Conservation (phyloP, 2,888 invertebrate genomes). For the Sphaerophoria rueppellii region DNA sequence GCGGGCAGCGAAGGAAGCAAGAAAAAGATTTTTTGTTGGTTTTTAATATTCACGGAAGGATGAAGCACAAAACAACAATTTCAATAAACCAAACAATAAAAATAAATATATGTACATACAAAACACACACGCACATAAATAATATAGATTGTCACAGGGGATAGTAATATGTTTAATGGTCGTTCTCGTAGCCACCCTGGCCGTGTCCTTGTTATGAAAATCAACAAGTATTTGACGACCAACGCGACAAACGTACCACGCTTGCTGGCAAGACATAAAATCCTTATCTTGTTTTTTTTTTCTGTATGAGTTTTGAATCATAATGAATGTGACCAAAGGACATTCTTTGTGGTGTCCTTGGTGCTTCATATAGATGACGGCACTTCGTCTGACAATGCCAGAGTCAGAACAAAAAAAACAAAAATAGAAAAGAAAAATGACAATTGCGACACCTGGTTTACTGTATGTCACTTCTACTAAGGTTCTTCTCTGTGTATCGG, state of each 20-base stretch:
- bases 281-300: conserved; percentile 13
- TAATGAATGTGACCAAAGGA: background rate
- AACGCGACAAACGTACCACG: background rate
- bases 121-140: conserved; percentile 17
- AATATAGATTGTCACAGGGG: conserved; percentile 28
- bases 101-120: background rate
- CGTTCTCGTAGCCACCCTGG: too few relatives aligned
- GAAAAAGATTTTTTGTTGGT: background rate
- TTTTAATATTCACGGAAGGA: background rate
- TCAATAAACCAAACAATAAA: conserved; percentile 2
- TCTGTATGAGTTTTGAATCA: conserved; percentile 3
- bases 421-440: conserved; percentile 23
- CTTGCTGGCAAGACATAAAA: background rate
- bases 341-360: background rate
- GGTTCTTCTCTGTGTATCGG: background rate
- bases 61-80: conserved; percentile 16
- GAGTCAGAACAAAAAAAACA: conserved; percentile 16
- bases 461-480: background rate
- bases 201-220: conserved; percentile 26
- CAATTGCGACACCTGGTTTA: conserved; percentile 48
- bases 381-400: conserved; percentile 2
- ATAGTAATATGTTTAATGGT: background rate
- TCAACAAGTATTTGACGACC: conserved; percentile 21
- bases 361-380: conserved; percentile 18
- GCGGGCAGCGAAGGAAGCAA: background rate